Evolutionary conservation across 2,113 vertebrate genomes (phyloP), one percentile per base, ranked within the genome.

Genomic region (Setophaga petechia): DNA sequence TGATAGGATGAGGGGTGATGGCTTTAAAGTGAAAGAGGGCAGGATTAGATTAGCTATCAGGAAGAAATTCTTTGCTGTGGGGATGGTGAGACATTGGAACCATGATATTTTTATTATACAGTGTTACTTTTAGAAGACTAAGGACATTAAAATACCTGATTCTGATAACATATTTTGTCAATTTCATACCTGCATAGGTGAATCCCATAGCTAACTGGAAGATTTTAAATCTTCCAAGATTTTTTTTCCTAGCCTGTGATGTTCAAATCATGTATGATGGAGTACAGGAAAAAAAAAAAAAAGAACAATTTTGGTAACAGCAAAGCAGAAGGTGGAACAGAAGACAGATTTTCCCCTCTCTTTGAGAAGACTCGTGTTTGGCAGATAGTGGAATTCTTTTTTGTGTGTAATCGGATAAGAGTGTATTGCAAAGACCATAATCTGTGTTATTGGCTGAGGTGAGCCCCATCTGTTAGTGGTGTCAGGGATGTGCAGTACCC

Each of bases 401-500:
- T 72, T 44, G 15, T 8, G 9, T 23, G n/a, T 87, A 63, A 80
- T 84, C 0, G 0, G 59, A 58, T 92, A 68, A 84, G 69, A 71
- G 65, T 55, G 20, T 81, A 65, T 89, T 4, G 0, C 57, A 46
- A 52, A 86, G 84, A 65, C 68, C 49, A 1, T 88, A 91, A 94
- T 86, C 91, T 67, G 31, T 67, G 71, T 65, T 89, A 81, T 0
- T 74, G 81, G 35, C 84, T 67, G 81, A 91, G 63, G 83, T 87
- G 59, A 75, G 58, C 86, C 81, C 94, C 95, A 94, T 95, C 93
- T 95, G 78, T 79, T 71, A 68, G 72, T 51, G 74, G 59, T 52
- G 35, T 43, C 33, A 59, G 59, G 77, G 74, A 33, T n/a, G 54
- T 35, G 28, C 63, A 54, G 0, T 72, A 71, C 33, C 49, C 37